Evolutionary conservation across 1,140 invertebrate genomes (phyloP), one percentile per base, ranked within the genome.

Genomic region (Homarus americanus): DNA sequence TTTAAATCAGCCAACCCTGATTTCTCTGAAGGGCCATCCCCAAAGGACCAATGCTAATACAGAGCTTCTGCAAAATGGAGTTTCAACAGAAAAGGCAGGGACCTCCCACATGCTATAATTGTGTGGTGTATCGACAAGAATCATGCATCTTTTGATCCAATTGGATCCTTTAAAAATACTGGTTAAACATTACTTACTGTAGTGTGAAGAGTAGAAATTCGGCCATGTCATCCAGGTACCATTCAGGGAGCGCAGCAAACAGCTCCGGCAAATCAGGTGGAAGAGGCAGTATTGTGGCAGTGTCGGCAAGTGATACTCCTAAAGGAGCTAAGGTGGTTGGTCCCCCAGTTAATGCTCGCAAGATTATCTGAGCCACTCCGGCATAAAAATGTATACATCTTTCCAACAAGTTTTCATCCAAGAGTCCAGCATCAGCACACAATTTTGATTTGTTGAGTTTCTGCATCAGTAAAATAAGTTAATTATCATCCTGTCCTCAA

Each of bases 151-250:
- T n/a, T n/a, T n/a, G n/a, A n/a, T n/a, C n/a, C n/a, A n/a, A n/a
- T n/a, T n/a, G n/a, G n/a, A n/a, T n/a, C n/a, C n/a, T n/a, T n/a
- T n/a, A n/a, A n/a, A n/a, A n/a, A n/a, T n/a, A n/a, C n/a, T n/a
- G n/a, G n/a, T n/a, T n/a, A n/a, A n/a, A n/a, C n/a, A 84, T n/a
- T 40, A 97, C 97, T 97, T 95, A 98, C 97, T 98, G 98, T 93
- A 99, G 95, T 9, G 97, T 96, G 94, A 99, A 99, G 20, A 98
- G 96, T 92, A 99, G 95, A 94, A 98, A 98, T 94, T 99, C 98
- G 28, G 98, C 98, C 88, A 99, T 97, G 94, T 99, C 98, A 94
- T 99, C 98, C 75, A 99, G 96, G 94, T 98, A 99, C 97, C 98
- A 99, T 94, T 99, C 98, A 28, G 98, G 98, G 93, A 98, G 95